Evolutionary conservation across 2,113 vertebrate species (phyloP), one percentile per base, ranked within the genome.

Genomic region (Aix galericulata): DNA sequence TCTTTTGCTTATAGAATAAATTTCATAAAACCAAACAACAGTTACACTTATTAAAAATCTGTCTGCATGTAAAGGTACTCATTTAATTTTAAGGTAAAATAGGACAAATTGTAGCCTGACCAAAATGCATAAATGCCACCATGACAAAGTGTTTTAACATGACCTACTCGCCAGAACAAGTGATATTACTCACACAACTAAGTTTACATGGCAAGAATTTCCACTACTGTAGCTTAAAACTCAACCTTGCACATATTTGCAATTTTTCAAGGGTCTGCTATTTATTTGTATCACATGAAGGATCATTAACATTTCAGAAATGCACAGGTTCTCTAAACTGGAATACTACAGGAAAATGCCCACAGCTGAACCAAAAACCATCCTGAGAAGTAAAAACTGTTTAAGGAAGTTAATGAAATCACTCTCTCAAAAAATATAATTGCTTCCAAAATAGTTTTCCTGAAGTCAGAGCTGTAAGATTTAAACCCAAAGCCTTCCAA

Each of bases 161-260:
- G 90, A 92, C 8, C 6, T 8, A n/a, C 60, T 27, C 5, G 6
- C 26, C 64, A 91, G 55, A 91, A 66, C 62, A 84, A 78, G 59
- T 29, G 55, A 13, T n/a, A 27, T 73, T 91, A 88, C 27, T 82
- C 40, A 42, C 40, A 42, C 40, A 42, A 42, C 40, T 14, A 42
- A 42, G 40, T 42, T 42, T 42, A 42, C 40, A 42, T 42, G 40
- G 40, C 40, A 42, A 42, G 40, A 42, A 42, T 42, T 42, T 42
- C 40, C 25, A 62, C 46, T 46, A 42, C 1, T 62, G 56, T 38
- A 40, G 29, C 38, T 55, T 50, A 40, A 23, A 77, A 50, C 64
- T 60, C 72, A 52, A 27, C 0, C 1, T 8, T 34, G 48, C 20
- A 38, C 2, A 0, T 5, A 69, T 3, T 3, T 25, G 36, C 34